These are phyloP conservation scores for Luscinia megarhynchos DNA, from an alignment of 2,797 vertebrate genomes.

Conservation along the genomic window DNA sequence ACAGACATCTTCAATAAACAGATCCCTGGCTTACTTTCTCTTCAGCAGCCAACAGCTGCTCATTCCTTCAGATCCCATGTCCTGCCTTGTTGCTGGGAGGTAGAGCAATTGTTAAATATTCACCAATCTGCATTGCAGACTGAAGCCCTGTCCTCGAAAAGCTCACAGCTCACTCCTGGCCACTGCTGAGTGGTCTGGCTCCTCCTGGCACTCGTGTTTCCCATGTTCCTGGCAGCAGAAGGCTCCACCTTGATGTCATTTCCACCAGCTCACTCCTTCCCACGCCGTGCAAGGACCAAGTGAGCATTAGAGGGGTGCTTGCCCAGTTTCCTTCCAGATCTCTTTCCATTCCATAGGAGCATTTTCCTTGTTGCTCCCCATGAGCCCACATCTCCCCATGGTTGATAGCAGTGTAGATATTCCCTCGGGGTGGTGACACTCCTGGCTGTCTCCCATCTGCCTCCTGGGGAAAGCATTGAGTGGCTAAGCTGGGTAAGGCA, in stretches of 20 bases:
- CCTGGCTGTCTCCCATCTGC: rapidly evolving
- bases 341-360: not conserved
- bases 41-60: not conserved
- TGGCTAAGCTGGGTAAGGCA: not conserved
- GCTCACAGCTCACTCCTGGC: rapidly evolving
- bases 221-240: not conserved
- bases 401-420: not conserved
- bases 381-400: rapidly evolving
- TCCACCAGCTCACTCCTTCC: rapidly evolving
- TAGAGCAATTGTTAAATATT: not conserved
- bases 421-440: rapidly evolving
- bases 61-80: not conserved
- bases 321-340: not conserved
- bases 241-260: rapidly evolving
- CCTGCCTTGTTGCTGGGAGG: not conserved
- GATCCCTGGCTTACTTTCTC: not conserved
- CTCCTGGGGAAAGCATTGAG: not conserved
- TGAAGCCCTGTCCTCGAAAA: not conserved
- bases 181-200: rapidly evolving
- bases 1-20: not conserved
- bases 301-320: not conserved
- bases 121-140: not conserved
- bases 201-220: not conserved
- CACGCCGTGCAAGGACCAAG: not conserved
- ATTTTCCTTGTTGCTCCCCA: rapidly evolving